A percentile compares a stretch with the other conserved stretches of the same genome.
Conservation (phyloP, 2,797 vertebrate genomes). For the Pygocentrus nattereri region DNA sequence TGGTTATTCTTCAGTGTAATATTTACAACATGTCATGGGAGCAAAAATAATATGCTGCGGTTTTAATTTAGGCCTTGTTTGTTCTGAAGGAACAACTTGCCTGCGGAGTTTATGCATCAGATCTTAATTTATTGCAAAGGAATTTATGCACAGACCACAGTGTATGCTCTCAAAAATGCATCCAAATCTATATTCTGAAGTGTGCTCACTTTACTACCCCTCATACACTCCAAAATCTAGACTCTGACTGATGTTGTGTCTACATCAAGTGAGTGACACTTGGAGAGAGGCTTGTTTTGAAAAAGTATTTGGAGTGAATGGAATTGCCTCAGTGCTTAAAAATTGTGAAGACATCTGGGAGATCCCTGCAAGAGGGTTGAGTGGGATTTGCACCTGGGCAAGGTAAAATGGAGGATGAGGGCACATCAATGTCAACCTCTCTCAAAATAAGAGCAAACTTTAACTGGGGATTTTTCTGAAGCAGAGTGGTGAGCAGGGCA, state of each 20-base stretch:
- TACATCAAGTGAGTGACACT: conserved; percentile 2
- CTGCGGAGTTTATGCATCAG: background rate
- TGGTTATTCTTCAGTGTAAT: conserved; percentile 17
- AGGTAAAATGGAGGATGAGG: background rate
- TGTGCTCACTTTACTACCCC: background rate
- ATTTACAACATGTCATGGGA: background rate
- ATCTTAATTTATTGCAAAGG: background rate
- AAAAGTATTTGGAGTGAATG: background rate
- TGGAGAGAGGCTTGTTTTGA: background rate
- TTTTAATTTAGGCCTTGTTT: conserved; percentile 20
- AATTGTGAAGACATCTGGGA: background rate
- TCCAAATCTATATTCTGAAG: conserved; percentile 16
- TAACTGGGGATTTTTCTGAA: background rate
- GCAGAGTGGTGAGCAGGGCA: background rate
- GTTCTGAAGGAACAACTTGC: background rate
- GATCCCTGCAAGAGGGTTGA: background rate
- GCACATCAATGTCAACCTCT: background rate
- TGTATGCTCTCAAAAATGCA: background rate
- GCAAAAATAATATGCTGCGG: background rate
- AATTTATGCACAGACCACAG: conserved; percentile 3
- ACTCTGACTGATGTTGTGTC: background rate
- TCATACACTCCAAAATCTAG: background rate
- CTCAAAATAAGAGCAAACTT: background rate
- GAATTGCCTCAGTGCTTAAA: background rate
- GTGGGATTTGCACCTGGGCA: background rate